These are phyloP conservation scores for Bufo bufo DNA, from an alignment of 2,113 vertebrate genomes.

Conservation along the genomic window DNA sequence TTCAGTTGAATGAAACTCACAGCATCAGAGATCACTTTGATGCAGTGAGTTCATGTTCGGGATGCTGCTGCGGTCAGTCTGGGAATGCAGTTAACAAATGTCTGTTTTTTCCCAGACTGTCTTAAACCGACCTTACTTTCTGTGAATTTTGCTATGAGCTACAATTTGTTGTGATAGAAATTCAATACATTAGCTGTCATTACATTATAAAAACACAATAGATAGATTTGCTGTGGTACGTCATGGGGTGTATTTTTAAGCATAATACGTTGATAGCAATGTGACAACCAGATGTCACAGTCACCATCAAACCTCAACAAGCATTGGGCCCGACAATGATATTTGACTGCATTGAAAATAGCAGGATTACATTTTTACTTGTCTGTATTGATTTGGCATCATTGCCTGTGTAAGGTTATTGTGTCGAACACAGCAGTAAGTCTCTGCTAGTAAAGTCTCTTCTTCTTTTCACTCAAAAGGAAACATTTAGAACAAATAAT, in stretches of 20 bases:
- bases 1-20: no score
- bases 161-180: no score
- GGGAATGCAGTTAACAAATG: no score
- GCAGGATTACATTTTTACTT: conserved; percentile 15
- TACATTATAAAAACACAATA: no score
- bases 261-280: background rate
- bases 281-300: background rate
- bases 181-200: no score
- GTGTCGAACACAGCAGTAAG: background rate
- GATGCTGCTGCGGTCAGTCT: no score
- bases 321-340: background rate
- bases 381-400: background rate
- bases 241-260: background rate
- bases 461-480: background rate
- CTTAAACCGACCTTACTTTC: no score
- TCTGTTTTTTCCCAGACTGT: no score
- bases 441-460: background rate
- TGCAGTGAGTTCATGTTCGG: no score
- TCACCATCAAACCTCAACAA: background rate
- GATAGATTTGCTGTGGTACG: background rate
- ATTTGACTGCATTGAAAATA: background rate
- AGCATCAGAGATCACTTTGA: no score
- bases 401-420: background rate
- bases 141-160: no score
- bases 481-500: background rate